A percentile compares a stretch with the other conserved stretches of the same genome.
These are phyloP conservation scores for Naja naja DNA, from an alignment of 2,113 vertebrate species.

Conservation along the genomic window DNA sequence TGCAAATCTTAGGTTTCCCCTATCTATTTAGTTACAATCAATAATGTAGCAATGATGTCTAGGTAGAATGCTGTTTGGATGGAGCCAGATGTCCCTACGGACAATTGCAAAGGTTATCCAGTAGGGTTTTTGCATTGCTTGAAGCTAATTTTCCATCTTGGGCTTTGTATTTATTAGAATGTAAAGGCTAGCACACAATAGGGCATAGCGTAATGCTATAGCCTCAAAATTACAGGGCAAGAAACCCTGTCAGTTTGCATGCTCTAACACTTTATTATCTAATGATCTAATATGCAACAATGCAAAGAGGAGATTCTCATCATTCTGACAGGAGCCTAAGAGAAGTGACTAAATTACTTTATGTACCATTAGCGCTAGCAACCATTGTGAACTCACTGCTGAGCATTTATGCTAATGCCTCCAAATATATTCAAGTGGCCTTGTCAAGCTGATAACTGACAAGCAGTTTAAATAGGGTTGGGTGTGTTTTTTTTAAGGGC, in stretches of 20 bases:
- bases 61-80: not conserved
- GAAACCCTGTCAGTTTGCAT: constrained; percentile 74
- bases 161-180: constrained; percentile 55
- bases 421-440: constrained; percentile 74
- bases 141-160: constrained; percentile 36
- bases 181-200: constrained; percentile 65
- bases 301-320: constrained; percentile 75
- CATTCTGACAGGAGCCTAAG: constrained; percentile 75
- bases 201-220: constrained; percentile 61
- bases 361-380: constrained; percentile 79
- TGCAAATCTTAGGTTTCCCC: not conserved
- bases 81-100: not conserved
- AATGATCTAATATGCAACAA: constrained; percentile 85
- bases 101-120: constrained; percentile 35
- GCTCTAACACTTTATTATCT: constrained; percentile 81
- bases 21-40: not conserved
- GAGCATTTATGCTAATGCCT: constrained; percentile 79
- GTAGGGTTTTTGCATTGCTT: not conserved
- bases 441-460: constrained; percentile 76
- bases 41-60: not conserved
- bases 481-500: constrained; percentile 47
- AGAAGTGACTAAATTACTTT: constrained; percentile 83
- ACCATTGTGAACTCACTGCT: constrained; percentile 72
- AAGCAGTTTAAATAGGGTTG: constrained; percentile 69
- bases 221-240: constrained; percentile 66